These are phyloP conservation scores for Heterodera filipjevi DNA, from an alignment of 2,888 invertebrate species.

Conservation along the genomic window DNA sequence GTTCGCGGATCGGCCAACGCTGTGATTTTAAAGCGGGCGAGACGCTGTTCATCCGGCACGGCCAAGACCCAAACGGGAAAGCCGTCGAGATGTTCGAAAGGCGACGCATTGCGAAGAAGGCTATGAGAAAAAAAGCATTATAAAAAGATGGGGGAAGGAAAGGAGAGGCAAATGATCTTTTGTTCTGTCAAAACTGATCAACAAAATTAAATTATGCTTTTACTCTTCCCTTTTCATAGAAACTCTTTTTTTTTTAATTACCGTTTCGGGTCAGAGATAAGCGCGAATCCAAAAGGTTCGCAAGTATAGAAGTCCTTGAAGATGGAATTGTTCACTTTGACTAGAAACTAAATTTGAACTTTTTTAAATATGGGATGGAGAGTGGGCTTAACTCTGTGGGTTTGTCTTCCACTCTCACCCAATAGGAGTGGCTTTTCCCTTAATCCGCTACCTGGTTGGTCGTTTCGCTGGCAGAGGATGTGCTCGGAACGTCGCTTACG, in stretches of 20 bases:
- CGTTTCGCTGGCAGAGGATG: not conserved
- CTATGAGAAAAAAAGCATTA: not conserved
- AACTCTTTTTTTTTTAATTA: not conserved
- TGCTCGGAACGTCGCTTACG: not conserved
- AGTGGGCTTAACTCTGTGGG: too few species aligned
- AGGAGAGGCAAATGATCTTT: too few species aligned
- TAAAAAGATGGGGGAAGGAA: too few species aligned
- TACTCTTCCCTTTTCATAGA: not conserved
- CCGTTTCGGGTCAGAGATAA: conserved; percentile 3
- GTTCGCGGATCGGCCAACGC: not conserved
- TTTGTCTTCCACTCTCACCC: too few species aligned
- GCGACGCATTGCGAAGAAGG: not conserved
- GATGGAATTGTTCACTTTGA: conserved; percentile 12
- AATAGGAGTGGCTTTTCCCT: too few species aligned
- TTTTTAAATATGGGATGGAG: not conserved
- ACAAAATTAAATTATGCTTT: too few species aligned
- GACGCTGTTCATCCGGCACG: not conserved
- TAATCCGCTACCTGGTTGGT: conserved; percentile 1
- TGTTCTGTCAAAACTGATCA: too few species aligned
- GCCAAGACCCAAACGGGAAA: not conserved
- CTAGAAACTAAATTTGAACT: not conserved
- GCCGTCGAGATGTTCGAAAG: not conserved
- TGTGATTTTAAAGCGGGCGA: not conserved
- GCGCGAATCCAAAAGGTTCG: not conserved
- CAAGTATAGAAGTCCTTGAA: conserved; percentile 5